Evolutionary conservation across 2,113 vertebrate genomes (phyloP), one percentile per base, ranked within the genome.

Genomic region (Naja naja): DNA sequence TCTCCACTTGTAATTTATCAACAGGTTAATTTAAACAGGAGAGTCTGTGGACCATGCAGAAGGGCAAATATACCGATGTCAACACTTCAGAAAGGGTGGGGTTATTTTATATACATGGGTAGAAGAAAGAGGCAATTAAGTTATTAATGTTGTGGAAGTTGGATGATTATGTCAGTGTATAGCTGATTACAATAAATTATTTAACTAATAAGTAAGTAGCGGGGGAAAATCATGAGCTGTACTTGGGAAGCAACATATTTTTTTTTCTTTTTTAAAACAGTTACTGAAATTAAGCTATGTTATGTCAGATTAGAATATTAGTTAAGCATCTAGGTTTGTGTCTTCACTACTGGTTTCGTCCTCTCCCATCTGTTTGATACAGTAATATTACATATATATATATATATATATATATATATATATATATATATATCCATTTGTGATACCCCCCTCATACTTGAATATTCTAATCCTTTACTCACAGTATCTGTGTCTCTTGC

Each of bases 401-500:
- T 58, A 58, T 58, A 58, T 58, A 58, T 60, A 60, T 60, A 10
- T 27, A 60, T 60, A 60, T 60, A 60, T 60, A 64, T 64, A 64
- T 74, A 69, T 69, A 69, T 69, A 74, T 74, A 69, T 34, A 69
- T 34, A 69, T n/a, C 98, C 98, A 98, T 98, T 98, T 99, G 99
- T 99, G 98, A 98, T 98, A 98, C 92, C 93, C 98, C 97, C 98
- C 98, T 97, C 98, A 98, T 97, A 98, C 98, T 98, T 98, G 98
- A 98, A 98, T 98, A 99, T 98, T 98, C 98, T 98, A 98, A 97
- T 98, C 98, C 98, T 97, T 98, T 98, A 98, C 98, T 98, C 98
- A 98, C 98, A 98, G 97, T 96, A 98, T 98, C 98, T 98, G 98
- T 98, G 96, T 98, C 97, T 98, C 97, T 97, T 98, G 97, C 97